Evolutionary conservation across 2,113 vertebrate genomes (phyloP), one percentile per base, ranked within the genome.

Genomic region (Trachemys scripta): DNA sequence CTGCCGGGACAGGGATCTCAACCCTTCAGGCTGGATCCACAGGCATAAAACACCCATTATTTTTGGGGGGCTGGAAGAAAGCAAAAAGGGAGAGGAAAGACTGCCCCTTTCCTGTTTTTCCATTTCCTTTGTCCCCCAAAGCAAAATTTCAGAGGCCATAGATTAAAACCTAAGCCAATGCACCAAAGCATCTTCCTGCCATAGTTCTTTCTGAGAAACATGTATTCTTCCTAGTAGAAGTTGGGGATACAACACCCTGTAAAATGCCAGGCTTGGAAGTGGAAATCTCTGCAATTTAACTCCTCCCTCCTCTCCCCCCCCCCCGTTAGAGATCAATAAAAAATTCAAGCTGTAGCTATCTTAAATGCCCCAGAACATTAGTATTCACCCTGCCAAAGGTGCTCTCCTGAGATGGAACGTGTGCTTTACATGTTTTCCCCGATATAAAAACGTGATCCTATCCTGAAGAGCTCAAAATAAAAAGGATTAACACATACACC

Each of bases 321-420:
- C 45, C 45, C 45, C 45, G 38, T 38, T 38, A 72, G 65, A 72
- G n/a, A 38, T 69, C 35, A 22, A n/a, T n/a, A 72, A 72, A 10
- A n/a, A 72, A 72, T 11, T 72, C 65, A 38, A 72, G 19, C n/a
- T 38, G 9, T 22, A 72, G 65, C 19, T 20, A 35, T 54, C 76
- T 1, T 0, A 62, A 54, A 24, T 42, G 72, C 57, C 80, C 42
- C 87, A 80, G n/a, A 12, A 78, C 51, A 29, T 50, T 3, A 42
- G 51, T 31, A 31, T 2, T 4, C 10, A 45, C 62, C 83, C 79
- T 1, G 8, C 6, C 76, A 81, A 25, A 59, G 0, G 1, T 5
- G 38, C 25, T 72, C 0, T 0, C 6, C 17, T 19, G 83, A 82
- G 94, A 88, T 45, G 1, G 59, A 62, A 49, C 3, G 5, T 84